Evolutionary conservation across 2,113 vertebrate species (phyloP).

Genomic region (Chlorodrepanis virens): DNA sequence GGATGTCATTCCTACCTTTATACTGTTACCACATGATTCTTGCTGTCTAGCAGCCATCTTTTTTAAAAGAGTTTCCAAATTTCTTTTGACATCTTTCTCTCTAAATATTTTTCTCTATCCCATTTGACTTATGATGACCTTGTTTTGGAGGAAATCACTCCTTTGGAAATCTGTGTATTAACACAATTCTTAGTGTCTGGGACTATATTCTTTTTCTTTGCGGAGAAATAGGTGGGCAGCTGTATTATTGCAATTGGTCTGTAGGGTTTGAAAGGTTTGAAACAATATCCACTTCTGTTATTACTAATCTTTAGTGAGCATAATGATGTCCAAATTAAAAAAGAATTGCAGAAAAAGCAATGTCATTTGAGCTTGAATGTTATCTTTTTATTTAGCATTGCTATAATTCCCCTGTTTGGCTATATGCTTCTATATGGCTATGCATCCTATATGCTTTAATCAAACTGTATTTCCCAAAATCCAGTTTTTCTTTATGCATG

Average conservation of each 20-base stretch:
- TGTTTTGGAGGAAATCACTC: background rate
- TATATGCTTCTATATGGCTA: background rate
- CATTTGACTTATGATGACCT: background rate
- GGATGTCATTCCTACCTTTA: background rate
- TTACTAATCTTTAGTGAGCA: background rate
- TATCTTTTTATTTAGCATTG: background rate
- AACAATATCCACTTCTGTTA: background rate
- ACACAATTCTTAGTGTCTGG: background rate
- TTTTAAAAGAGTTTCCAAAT: background rate
- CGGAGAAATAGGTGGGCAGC: background rate
- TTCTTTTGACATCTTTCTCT: background rate
- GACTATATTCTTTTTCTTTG: background rate
- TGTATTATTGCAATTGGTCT: background rate
- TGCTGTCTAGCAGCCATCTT: background rate
- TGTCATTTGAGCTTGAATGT: background rate
- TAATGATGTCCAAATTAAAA: background rate
- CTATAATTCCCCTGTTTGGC: background rate
- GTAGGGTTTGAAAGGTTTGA: accelerated
- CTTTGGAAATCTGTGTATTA: background rate
- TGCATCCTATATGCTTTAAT: background rate
- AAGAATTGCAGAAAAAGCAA: background rate
- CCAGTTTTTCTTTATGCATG: background rate
- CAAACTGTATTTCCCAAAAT: background rate
- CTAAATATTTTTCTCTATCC: background rate
- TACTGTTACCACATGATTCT: background rate